These are phyloP conservation scores for Ciconia maguari DNA, from an alignment of 2,113 vertebrate genomes.

Conservation along the genomic window DNA sequence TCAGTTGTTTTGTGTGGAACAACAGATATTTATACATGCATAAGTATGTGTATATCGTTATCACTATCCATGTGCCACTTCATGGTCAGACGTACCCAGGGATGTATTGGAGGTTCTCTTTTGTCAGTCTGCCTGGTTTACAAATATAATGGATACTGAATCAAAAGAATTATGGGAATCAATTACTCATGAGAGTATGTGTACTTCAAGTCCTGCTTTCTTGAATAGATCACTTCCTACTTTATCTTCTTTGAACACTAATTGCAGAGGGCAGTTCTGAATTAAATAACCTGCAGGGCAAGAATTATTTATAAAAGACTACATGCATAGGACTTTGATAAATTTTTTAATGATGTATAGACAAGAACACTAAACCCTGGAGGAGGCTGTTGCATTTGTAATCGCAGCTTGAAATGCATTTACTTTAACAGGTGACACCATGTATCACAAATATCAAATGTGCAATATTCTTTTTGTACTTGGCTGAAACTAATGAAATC, in stretches of 20 bases:
- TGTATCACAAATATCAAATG: not conserved
- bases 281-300: constrained; percentile 8
- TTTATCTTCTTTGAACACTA: not conserved
- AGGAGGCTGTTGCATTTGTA: not conserved
- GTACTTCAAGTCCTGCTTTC: not conserved
- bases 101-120: not conserved
- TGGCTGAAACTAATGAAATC: not conserved
- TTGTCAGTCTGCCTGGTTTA: not conserved
- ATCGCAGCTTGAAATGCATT: not conserved
- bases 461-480: not conserved
- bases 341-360: not conserved
- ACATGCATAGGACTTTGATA: not conserved
- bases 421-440: not conserved
- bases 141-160: not conserved
- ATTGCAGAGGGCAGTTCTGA: constrained; percentile 8
- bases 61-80: not conserved
- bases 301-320: constrained; percentile 21
- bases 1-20: not conserved
- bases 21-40: not conserved
- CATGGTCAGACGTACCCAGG: not conserved
- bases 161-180: not conserved
- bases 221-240: not conserved
- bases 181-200: not conserved
- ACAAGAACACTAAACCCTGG: not conserved
- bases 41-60: not conserved